Base-by-base conservation (phyloP, 2,888 invertebrate genomes). In the Vanessa cardui region DNA sequence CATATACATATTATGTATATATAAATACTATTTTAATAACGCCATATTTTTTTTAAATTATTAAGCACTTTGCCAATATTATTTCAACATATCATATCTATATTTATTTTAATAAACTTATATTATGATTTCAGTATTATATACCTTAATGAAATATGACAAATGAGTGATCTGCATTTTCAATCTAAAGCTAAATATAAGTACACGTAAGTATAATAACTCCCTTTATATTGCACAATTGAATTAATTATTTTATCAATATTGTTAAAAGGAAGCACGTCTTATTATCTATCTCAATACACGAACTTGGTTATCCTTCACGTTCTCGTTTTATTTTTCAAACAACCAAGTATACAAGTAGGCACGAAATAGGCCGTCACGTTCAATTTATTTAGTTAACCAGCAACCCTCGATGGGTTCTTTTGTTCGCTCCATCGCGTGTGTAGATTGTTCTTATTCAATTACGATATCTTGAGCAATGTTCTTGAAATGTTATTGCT, bases 351-450 rank as follows among this genome's bases (percentile, higher is more conserved):
- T 58, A 66, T 59, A 68, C 68, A 69, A 66, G 69, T 63, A 69
- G 68, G 64, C 66, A 69, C 69, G 70, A 73, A 69, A 67, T 64
- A 70, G 72, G 62, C 70, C 65, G 72, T 71, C 73, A 73, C 73
- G 73, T 73, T 60, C 70, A 72, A 68, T 72, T 69, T 73, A 73
- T 71, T 73, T 71, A 70, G 72, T 71, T 72, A 72, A 64, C 65
- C 63, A 60, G 59, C 64, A 59, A 58, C 58, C 63, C 61, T 69
- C 69, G 66, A 69, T 67, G 70, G 70, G 26, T 26, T 52, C 66
- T 69, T 65, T 66, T 68, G 67, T 69, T 67, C 64, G 52, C 47
- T 63, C 65, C 67, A 70, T 68, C 62, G 64, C 68, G 62, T 68
- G 61, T 58, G 58, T 54, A 44, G 69, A 61, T 68, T 47, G 60